Evolutionary conservation across 2,888 invertebrate species (phyloP).

Genomic region (Hofmannophila pseudospretella): DNA sequence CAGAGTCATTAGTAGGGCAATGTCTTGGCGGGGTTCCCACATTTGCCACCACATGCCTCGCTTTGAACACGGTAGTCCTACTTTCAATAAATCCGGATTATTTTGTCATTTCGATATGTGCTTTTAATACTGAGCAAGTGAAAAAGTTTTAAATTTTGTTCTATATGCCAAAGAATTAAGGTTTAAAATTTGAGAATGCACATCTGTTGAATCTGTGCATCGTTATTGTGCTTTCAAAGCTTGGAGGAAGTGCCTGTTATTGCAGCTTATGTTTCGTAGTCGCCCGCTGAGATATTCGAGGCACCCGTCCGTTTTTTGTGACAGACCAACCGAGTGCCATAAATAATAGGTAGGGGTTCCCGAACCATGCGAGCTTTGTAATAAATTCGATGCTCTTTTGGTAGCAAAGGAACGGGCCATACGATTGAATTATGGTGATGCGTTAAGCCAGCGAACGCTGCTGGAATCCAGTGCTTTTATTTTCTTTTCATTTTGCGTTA

Average conservation of each 20-base stretch:
- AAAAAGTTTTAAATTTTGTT: slow-evolving; percentile 18
- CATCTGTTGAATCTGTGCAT: slow-evolving; percentile 37
- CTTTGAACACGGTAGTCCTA: slow-evolving; percentile 58
- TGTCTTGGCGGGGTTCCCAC: slow-evolving; percentile 75
- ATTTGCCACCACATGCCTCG: slow-evolving; percentile 67
- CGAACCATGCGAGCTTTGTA: slow-evolving; percentile 68
- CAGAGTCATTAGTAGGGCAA: slow-evolving; percentile 68
- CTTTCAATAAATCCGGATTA: slow-evolving; percentile 74
- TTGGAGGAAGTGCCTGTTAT: slow-evolving; percentile 74
- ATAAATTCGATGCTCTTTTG: slow-evolving; percentile 76
- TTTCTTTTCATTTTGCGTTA: slow-evolving; percentile 61
- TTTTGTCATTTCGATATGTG: slow-evolving; percentile 23
- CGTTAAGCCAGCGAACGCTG: slow-evolving; percentile 69
- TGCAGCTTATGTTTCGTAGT: slow-evolving; percentile 73
- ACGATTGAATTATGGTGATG: slow-evolving; percentile 76
- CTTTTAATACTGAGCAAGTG: slow-evolving; percentile 9
- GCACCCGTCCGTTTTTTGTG: slow-evolving; percentile 76
- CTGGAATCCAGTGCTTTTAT: slow-evolving; percentile 60
- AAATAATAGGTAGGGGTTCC: slow-evolving; percentile 77
- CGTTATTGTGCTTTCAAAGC: slow-evolving; percentile 43
- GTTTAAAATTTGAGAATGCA: slow-evolving; percentile 31
- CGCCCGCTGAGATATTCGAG: slow-evolving; percentile 74
- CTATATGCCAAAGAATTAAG: slow-evolving; percentile 39
- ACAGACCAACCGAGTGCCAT: slow-evolving; percentile 76
- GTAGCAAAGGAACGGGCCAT: slow-evolving; percentile 64